Conservation (phyloP, 1,140 invertebrate genomes). For the Caerostris darwini region DNA sequence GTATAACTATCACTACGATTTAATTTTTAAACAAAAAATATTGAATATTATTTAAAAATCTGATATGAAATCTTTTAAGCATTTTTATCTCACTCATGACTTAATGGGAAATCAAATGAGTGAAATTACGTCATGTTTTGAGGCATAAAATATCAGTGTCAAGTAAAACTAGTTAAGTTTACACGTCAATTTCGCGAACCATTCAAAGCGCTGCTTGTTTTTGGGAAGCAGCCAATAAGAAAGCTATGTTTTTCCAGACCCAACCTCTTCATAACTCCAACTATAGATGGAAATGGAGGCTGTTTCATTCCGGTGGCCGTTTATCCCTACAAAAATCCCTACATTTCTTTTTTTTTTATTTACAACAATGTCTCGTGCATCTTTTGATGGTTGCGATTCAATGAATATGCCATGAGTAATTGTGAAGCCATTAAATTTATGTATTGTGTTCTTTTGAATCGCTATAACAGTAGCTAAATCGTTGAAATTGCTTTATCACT, state of each 20-base stretch:
- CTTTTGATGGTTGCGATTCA: background rate
- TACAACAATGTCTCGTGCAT: background rate
- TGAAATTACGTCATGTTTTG: background rate
- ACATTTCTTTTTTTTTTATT: background rate
- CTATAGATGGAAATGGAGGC: background rate
- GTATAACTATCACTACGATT: too few relatives aligned
- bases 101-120: too few relatives aligned
- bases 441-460: background rate
- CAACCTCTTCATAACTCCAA: constrained; percentile 7
- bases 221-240: background rate
- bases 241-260: background rate
- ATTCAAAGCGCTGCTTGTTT: background rate
- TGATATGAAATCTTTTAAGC: too few relatives aligned
- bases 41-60: too few relatives aligned
- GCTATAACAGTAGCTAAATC: background rate
- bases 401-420: background rate
- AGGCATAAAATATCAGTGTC: background rate
- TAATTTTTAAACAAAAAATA: too few relatives aligned
- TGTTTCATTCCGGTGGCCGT: background rate
- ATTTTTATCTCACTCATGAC: too few relatives aligned
- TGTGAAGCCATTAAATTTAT: background rate
- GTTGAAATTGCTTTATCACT: too few relatives aligned
- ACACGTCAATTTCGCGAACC: background rate
- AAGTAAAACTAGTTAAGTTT: constrained; percentile 35
- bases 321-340: constrained; percentile 49